Base-by-base conservation (phyloP, 2,888 invertebrate species). In the Therioaphis trifolii region DNA sequence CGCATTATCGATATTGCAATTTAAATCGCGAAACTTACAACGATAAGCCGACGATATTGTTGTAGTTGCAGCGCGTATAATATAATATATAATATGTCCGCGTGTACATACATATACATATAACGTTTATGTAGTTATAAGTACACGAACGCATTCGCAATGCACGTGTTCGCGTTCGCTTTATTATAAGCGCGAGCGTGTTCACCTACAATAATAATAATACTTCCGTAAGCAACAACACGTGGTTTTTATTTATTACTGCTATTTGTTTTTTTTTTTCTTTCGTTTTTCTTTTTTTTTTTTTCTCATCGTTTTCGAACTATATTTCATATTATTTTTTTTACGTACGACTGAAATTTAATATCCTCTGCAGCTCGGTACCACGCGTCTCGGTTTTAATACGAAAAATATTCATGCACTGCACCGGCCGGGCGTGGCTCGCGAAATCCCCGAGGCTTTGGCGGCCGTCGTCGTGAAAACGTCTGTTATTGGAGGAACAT, bases 101-200 rank as follows among this genome's bases (percentile, higher is more conserved):
- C 18, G 5, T 7, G 49, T 18, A 49, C 5, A 15, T 49, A 18
- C 18, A 18, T 49, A 49, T 18, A 18, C 18, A 18, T 18, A 49
- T 49, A 49, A 49, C 18, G 18, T 18, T 12, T 58, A 24, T 21
- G 24, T 12, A 24, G 24, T 58, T 24, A 58, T 24, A 1, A 24
- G 21, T 24, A 58, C 12, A 15, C 43, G 49, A 49, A 24, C 29
- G 11, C 24, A 35, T 72, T n/a, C 29, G 27, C 24, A 35, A n/a
- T 71, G 21, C 74, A 74, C 74, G 74, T 74, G 74, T 74, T 74
- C 21, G 35, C 35, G 11, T 74, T 35, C 52, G 21, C 21, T 74
- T 29, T 15, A 35, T 27, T 49, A 15, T 63, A 55, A 21, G 74
- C 55, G 27, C 27, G 43, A 9, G 58, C 24, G 75, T 75, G 43